Evolutionary conservation across 1,140 invertebrate genomes (phyloP), one percentile per base, ranked within the genome.

Genomic region (Phenacoccus solenopsis): DNA sequence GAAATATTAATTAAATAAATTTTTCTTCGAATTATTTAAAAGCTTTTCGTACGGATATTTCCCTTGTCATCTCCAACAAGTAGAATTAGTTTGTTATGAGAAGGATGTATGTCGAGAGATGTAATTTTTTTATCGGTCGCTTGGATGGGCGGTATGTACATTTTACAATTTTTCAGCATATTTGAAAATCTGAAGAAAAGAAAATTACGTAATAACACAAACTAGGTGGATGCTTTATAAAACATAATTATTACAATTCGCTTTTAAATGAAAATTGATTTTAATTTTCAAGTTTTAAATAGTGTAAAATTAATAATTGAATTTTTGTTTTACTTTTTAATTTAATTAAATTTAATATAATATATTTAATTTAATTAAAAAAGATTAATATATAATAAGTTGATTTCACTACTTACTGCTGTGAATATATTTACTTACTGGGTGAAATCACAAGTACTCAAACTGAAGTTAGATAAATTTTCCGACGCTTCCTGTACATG

Each of bases 81-180:
- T 25, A 75, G 13, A n/a, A 75, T 28, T 10, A 75, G 28, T 49
- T 73, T 74, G 1, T 27, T 69, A 28, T 73, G 69, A 12, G 72
- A 70, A 21, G 75, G 74, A 72, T 76, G 75, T 69, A 74, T 61
- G 67, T 72, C 72, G 21, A 76, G 20, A 4, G 74, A 74, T 27
- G 71, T 72, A 27, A 76, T 73, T 22, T 73, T 68, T 4, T 25
- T 20, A 3, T 67, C 70, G 12, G 27, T 69, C 0, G 75, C 72
- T 72, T 74, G 75, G 13, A 69, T 0, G 13, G n/a, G 30, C 22
- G 10, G 20, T 13, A 27, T n/a, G 21, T 38, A 13, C 25, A 69
- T 64, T 13, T 35, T 16, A 24, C 68, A 68, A n/a, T 28, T 56
- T 71, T 49, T 64, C 12, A 71, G 10, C 0, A 69, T 68, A n/a